Percentiles rank a stretch among this genome's conserved stretches.
These are phyloP conservation scores for Astatoreochromis straeleni DNA, from an alignment of 2,113 vertebrate species.

Conservation along the genomic window DNA sequence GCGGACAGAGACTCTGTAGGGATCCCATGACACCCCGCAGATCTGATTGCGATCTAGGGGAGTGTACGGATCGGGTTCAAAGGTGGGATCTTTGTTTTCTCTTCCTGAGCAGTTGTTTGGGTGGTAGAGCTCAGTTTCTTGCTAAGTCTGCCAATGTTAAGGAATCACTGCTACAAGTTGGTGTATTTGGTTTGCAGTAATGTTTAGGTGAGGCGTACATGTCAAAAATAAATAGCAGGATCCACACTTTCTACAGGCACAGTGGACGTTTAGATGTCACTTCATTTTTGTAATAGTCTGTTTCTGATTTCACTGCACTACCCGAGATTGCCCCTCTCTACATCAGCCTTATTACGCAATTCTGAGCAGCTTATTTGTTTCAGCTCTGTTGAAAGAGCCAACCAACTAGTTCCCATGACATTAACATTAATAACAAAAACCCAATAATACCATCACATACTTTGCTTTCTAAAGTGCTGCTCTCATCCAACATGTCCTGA, in stretches of 20 bases:
- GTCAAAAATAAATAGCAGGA: not conserved
- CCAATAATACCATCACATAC: not conserved
- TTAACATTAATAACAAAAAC: not conserved
- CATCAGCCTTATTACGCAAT: not conserved
- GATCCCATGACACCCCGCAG: not conserved
- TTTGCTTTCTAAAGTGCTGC: not conserved
- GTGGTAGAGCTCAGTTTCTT: not conserved
- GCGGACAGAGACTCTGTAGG: not conserved
- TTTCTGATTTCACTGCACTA: not conserved
- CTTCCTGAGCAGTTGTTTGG: not conserved
- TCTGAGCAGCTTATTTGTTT: not conserved
- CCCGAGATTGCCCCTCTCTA: not conserved
- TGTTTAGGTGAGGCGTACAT: not conserved
- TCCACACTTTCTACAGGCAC: not conserved
- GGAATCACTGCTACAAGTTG: not conserved
- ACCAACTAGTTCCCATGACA: not conserved
- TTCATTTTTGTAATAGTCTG: not conserved
- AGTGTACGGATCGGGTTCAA: not conserved
- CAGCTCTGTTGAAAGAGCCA: not conserved
- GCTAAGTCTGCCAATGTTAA: not conserved
- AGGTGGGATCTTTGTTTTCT: not conserved
- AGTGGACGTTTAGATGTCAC: not conserved
- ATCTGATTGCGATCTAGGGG: not conserved
- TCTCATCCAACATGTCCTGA: not conserved
- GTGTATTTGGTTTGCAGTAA: not conserved